These are phyloP conservation scores for Ophioderma brevispina DNA, from an alignment of 35 echinoderm and acorn worm genomes.

Conservation along the genomic window DNA sequence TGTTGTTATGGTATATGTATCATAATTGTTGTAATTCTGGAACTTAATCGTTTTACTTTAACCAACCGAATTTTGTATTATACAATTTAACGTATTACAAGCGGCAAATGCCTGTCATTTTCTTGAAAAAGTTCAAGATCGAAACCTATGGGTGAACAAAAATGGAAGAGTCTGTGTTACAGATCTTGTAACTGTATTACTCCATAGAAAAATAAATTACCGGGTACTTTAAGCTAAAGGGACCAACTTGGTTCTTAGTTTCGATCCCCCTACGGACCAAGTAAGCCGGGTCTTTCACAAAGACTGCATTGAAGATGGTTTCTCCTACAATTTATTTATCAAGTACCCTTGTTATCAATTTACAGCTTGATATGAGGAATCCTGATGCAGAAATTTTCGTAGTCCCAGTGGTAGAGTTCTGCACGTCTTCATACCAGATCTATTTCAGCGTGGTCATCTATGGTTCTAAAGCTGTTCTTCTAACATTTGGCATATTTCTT, in stretches of 20 bases:
- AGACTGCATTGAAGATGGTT: not conserved
- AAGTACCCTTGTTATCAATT: not conserved
- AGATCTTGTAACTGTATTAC: too few relatives aligned
- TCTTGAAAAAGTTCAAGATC: too few relatives aligned
- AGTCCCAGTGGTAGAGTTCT: not conserved
- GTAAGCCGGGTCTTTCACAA: not conserved
- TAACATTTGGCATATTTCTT: conserved; percentile 45
- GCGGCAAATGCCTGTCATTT: too few relatives aligned
- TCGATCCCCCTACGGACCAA: not conserved
- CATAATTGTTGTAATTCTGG: too few relatives aligned
- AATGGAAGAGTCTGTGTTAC: not conserved
- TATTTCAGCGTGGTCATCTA: conserved; percentile 15
- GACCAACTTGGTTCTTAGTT: not conserved
- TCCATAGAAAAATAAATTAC: too few relatives aligned
- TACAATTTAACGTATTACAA: too few relatives aligned
- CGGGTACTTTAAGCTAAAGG: too few relatives aligned
- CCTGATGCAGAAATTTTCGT: not conserved
- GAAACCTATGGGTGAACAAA: too few relatives aligned
- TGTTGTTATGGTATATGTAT: too few relatives aligned
- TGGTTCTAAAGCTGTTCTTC: not conserved
- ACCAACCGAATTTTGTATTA: too few relatives aligned
- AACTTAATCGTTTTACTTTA: too few relatives aligned
- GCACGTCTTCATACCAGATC: not conserved
- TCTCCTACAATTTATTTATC: not conserved
- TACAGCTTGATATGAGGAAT: conserved; percentile 3